Evolutionary conservation across 2,797 vertebrate genomes (phyloP), one percentile per base, ranked within the genome.

Genomic region (Centropyge bicolor): DNA sequence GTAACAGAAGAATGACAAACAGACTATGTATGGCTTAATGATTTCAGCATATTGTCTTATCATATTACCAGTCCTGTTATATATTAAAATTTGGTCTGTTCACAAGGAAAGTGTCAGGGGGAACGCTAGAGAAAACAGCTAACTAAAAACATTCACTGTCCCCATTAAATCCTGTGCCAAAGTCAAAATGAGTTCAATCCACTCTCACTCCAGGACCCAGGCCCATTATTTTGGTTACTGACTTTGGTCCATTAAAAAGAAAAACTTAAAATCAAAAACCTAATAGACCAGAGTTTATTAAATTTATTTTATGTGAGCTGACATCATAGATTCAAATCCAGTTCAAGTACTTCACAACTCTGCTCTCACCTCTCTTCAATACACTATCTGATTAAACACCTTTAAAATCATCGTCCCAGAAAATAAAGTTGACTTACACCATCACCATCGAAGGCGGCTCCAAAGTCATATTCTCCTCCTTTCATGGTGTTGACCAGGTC

Each of bases 371-470:
- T 43, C 64, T 64, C 36, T n/a, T n/a, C 11, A 52, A 49, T 43
- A 72, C 3, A 46, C 16, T 13, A 9, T 61, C 17, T 61, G 6
- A 64, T 79, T 45, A 52, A 61, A 56, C 36, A 22, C 36, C 45
- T 31, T 20, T 27, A 66, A 78, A 73, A 49, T 31, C 8, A 20
- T 51, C 19, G 46, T 36, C 40, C 16, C 5, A 20, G 2, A 43
- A 45, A 43, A 11, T n/a, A 60, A 41, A 41, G 31, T 19, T 6
- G 14, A 88, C 96, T 91, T 95, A 99, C 98, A 88, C 98, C 98
- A 4, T 99, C 98, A 70, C 98, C 98, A 86, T 99, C 98, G 86
- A 99, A 99, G 68, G 98, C 98, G 11, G 98, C 98, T 85, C 98
- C 98, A 4, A 99, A 97, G 85, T 99, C 98, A 2, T 98, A 98